phyloP scores from a whole-genome alignment of 2,888 invertebrate species.

The Acrocera orbiculus region DNA sequence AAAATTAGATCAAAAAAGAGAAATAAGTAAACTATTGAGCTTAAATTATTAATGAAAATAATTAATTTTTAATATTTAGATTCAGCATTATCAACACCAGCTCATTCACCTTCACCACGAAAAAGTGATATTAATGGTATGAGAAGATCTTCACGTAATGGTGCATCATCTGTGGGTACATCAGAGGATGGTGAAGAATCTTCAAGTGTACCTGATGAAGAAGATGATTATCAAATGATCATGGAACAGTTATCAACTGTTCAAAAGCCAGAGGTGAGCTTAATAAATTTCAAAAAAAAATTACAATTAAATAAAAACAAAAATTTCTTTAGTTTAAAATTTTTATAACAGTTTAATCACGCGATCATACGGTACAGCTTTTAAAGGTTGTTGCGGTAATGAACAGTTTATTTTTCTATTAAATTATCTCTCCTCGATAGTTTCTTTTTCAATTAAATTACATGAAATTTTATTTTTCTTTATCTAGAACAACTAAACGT shows the following conservation, averaged over 20 bases:
- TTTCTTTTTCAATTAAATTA: too few species aligned
- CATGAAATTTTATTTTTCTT: too few species aligned
- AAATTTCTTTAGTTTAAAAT: too few species aligned
- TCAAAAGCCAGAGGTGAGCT: slow-evolving; percentile 53
- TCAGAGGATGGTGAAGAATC: slow-evolving; percentile 64
- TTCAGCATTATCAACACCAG: slow-evolving; percentile 36
- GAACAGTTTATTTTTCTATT: too few species aligned
- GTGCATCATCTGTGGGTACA: slow-evolving; percentile 39
- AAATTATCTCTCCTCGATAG: too few species aligned
- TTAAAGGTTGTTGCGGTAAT: too few species aligned
- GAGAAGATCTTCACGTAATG: slow-evolving; percentile 32
- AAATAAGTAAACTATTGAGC: slow-evolving; percentile 33
- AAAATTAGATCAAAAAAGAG: slow-evolving; percentile 51
- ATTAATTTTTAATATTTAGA: slow-evolving; percentile 15
- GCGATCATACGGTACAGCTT: too few species aligned
- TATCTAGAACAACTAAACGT: too few species aligned
- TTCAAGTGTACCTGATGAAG: slow-evolving; percentile 54
- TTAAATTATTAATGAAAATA: slow-evolving; percentile 12
- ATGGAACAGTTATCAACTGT: slow-evolving; percentile 57
- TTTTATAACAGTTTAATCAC: too few species aligned
- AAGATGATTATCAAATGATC: slow-evolving; percentile 47
- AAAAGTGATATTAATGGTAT: slow-evolving; percentile 45
- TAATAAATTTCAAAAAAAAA: too few species aligned
- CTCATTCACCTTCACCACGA: slow-evolving; percentile 43
- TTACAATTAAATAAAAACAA: too few species aligned